Percentiles rank a stretch among this genome's conserved stretches.
phyloP scores from a whole-genome alignment of 2,888 invertebrate genomes.

The Cosmia pyralina region DNA sequence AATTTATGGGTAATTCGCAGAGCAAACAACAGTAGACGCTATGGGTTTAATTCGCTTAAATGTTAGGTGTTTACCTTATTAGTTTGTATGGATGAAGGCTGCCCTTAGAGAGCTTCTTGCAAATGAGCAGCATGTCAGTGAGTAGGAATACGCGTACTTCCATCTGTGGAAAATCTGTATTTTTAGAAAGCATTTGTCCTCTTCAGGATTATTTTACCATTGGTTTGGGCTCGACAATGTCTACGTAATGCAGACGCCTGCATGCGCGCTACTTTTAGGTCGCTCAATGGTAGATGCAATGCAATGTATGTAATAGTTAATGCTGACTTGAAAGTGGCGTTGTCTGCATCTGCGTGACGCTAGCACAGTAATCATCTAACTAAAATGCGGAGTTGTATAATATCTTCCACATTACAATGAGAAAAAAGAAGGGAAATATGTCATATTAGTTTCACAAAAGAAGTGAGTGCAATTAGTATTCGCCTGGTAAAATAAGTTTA shows the following conservation, averaged over 20 bases:
- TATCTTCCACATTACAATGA: not conserved
- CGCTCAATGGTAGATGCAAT: not conserved
- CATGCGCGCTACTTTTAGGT: not conserved
- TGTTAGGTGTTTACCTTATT: slow-evolving; percentile 76
- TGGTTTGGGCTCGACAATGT: not conserved
- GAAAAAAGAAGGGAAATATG: not conserved
- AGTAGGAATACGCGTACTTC: slow-evolving; percentile 97
- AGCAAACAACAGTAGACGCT: slow-evolving; percentile 27
- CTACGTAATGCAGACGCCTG: not conserved
- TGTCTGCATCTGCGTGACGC: slow-evolving; percentile 2
- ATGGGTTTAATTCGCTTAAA: not conserved
- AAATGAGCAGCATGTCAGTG: slow-evolving; percentile 97
- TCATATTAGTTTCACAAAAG: slow-evolving; percentile 2
- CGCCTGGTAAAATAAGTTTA: slow-evolving; percentile 25
- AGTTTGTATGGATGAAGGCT: slow-evolving; percentile 80
- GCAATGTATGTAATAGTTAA: not conserved
- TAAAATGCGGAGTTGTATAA: not conserved
- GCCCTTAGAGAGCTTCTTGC: slow-evolving; percentile 91
- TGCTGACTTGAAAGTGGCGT: not conserved
- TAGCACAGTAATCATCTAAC: slow-evolving; percentile 16
- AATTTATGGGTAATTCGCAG: slow-evolving; percentile 42
- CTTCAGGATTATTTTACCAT: not conserved
- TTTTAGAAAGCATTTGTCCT: slow-evolving; percentile 7
- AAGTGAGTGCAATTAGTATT: slow-evolving; percentile 12
- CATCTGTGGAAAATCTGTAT: slow-evolving; percentile 88